Percentiles rank a stretch among this genome's conserved stretches.
phyloP scores from a whole-genome alignment of 2,113 vertebrate species.

The Motacilla tschutschensis region DNA sequence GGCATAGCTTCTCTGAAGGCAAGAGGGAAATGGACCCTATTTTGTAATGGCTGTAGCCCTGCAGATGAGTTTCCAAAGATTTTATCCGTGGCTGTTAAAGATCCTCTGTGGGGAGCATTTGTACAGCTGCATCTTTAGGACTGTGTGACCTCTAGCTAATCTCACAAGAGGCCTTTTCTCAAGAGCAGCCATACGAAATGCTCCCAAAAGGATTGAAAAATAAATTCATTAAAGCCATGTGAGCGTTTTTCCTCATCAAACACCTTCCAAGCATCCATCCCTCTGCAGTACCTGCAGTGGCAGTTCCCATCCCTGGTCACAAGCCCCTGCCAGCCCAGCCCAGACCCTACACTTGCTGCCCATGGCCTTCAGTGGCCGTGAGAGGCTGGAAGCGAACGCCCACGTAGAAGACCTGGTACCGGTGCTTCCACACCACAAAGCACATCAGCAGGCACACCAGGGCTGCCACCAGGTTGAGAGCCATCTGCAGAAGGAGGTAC shows the following conservation, averaged over 20 bases:
- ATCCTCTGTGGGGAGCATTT: background rate
- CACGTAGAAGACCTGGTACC: constrained; percentile 93
- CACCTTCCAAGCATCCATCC: background rate
- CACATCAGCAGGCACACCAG: constrained; percentile 82
- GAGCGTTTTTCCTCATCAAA: background rate
- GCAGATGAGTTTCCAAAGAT: background rate
- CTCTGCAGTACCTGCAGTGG: fast-evolving
- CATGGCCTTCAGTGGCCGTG: constrained; percentile 44
- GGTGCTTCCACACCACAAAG: constrained; percentile 95
- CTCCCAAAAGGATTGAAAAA: background rate
- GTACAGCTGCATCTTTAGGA: background rate
- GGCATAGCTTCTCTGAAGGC: background rate
- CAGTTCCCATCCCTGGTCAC: background rate
- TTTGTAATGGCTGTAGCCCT: background rate
- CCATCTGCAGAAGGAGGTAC: constrained; percentile 88
- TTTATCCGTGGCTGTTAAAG: background rate
- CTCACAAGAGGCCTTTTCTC: background rate
- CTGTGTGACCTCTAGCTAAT: background rate
- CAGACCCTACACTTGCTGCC: constrained; percentile 77
- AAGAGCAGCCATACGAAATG: background rate
- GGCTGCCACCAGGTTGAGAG: constrained; percentile 83
- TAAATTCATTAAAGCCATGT: background rate
- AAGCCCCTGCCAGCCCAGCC: background rate
- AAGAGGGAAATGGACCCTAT: background rate
- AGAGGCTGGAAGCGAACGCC: constrained; percentile 76